These are phyloP conservation scores for Caenorhabditis drosophilae DNA, from an alignment of 2,888 invertebrate species.

Conservation along the genomic window DNA sequence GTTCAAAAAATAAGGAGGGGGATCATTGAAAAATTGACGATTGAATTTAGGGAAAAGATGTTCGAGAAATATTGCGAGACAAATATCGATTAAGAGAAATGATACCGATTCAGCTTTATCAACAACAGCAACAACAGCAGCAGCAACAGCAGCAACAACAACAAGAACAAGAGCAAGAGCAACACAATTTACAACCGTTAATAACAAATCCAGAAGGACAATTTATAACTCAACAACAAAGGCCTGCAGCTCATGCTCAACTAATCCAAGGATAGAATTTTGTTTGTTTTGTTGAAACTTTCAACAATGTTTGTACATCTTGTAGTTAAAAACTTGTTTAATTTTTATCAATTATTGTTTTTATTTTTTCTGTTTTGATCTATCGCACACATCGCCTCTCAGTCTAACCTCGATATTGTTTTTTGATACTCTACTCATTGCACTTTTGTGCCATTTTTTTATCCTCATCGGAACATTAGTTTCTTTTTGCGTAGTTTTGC, in stretches of 20 bases:
- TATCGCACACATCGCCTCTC: constrained; percentile 3
- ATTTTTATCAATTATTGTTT: not conserved
- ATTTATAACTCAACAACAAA: constrained; percentile 25
- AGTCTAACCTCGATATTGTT: not conserved
- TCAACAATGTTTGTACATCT: constrained; percentile 38
- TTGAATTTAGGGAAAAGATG: constrained; percentile 79
- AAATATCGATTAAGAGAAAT: constrained; percentile 88
- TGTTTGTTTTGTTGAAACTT: constrained; percentile 1
- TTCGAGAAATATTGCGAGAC: constrained; percentile 87
- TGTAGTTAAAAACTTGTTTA: constrained; percentile 13
- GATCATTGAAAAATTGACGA: not conserved
- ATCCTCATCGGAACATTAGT: no score
- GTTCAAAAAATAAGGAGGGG: not conserved
- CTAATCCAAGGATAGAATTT: constrained; percentile 15
- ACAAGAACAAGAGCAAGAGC: not conserved
- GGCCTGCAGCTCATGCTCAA: constrained; percentile 18
- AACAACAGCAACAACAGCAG: constrained; percentile 2
- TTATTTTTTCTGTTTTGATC: constrained; percentile 1
- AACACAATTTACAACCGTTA: not conserved
- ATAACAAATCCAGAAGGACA: constrained; percentile 6
- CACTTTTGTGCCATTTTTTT: constrained; percentile 3
- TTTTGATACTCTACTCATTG: not conserved
- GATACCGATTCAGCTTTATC: constrained; percentile 73
- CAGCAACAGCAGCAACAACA: constrained; percentile 1
- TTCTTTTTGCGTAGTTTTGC: no score